Evolutionary conservation across 2,113 vertebrate genomes (phyloP).

Genomic region (Vidua macroura): DNA sequence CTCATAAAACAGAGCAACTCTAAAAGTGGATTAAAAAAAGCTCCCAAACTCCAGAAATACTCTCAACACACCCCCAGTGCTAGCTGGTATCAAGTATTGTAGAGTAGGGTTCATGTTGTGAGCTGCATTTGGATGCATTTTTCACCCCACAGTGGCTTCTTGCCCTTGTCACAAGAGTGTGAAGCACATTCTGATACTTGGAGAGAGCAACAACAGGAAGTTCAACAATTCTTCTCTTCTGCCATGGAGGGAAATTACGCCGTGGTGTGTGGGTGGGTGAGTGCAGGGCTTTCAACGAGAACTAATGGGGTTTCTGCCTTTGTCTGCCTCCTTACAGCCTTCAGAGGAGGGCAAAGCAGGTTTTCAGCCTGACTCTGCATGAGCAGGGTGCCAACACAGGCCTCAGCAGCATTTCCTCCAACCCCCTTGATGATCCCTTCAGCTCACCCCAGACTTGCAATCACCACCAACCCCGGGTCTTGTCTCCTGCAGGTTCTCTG

Average conservation of each 20-base stretch:
- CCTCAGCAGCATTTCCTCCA: not conserved
- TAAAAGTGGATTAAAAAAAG: not conserved
- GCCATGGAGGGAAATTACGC: not conserved
- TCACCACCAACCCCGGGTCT: not conserved
- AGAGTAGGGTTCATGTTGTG: not conserved
- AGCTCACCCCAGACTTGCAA: not conserved
- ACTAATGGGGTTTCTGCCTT: not conserved
- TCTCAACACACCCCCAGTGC: not conserved
- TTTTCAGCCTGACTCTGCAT: not conserved
- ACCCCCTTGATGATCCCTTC: accelerated
- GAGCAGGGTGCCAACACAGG: accelerated
- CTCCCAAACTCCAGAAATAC: not conserved
- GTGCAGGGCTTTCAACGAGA: not conserved
- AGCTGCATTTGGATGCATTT: not conserved
- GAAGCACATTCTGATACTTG: not conserved
- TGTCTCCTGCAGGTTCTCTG: not conserved
- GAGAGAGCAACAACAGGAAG: not conserved
- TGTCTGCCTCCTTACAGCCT: not conserved
- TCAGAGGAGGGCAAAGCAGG: not conserved
- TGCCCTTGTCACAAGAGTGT: not conserved
- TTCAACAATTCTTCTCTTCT: not conserved
- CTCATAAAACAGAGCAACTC: not conserved
- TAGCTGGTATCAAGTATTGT: not conserved
- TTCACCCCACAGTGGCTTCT: not conserved
- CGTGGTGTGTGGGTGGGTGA: not conserved